phyloP scores from a whole-genome alignment of 2,888 invertebrate species.

The Andricus quercusramuli region DNA sequence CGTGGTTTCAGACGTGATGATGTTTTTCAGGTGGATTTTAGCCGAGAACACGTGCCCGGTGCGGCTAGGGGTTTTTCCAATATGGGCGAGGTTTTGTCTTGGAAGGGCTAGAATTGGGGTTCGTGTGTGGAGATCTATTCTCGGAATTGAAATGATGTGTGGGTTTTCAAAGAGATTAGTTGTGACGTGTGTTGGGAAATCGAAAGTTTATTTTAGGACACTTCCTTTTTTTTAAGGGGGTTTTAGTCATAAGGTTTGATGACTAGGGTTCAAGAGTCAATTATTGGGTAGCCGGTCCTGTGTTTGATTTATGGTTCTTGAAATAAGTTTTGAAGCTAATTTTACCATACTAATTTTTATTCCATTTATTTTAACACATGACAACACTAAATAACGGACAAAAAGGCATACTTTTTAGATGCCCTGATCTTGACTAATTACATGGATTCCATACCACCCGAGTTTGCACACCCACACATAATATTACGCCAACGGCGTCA shows the following conservation, averaged over 20 bases:
- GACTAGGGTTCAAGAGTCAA: background rate
- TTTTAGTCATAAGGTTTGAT: background rate
- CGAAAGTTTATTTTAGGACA: background rate
- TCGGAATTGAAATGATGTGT: conserved; percentile 6
- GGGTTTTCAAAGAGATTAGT: background rate
- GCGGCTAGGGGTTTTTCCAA: background rate
- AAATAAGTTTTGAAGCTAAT: background rate
- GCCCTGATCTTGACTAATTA: background rate
- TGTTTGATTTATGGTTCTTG: background rate
- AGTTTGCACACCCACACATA: background rate
- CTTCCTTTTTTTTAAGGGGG: background rate
- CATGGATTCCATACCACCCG: background rate
- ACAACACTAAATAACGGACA: background rate
- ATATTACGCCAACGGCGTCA: background rate
- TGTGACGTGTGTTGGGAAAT: background rate
- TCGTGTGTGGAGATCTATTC: conserved; percentile 2
- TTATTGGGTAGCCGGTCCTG: background rate
- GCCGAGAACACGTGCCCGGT: conserved; percentile 9
- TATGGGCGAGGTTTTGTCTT: conserved; percentile 16
- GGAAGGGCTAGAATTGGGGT: conserved; percentile 27
- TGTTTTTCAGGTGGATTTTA: conserved; percentile 37
- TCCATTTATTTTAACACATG: too few relatives aligned
- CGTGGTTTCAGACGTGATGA: conserved; percentile 9
- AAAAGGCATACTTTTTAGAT: background rate
- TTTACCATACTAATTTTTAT: too few relatives aligned